These are phyloP conservation scores for Sisor rabdophorus DNA, from an alignment of 2,113 vertebrate genomes.

Conservation along the genomic window DNA sequence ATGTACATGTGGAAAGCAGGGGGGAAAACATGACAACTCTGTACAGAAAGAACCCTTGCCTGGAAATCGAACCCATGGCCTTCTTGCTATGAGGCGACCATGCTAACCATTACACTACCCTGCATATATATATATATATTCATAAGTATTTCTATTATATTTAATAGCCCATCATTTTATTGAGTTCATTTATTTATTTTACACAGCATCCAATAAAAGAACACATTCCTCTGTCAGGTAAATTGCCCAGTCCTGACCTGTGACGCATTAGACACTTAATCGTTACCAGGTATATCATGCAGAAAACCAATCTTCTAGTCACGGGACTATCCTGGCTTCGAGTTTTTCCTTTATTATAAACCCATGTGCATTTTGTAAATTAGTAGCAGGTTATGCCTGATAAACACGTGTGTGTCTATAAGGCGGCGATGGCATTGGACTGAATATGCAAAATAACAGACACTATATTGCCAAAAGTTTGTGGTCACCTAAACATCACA, in stretches of 20 bases:
- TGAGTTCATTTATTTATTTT: not conserved
- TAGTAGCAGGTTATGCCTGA: not conserved
- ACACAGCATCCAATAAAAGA: not conserved
- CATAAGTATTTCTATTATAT: not conserved
- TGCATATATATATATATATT: not conserved
- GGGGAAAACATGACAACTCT: too few species aligned
- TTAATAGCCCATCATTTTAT: not conserved
- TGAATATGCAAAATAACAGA: too few species aligned
- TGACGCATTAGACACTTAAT: conserved; percentile 17
- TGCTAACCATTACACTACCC: too few species aligned
- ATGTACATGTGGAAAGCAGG: too few species aligned
- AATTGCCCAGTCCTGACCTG: not conserved
- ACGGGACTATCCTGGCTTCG: conserved; percentile 1
- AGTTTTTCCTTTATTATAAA: not conserved
- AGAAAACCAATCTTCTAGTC: not conserved
- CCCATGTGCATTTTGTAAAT: conserved; percentile 3
- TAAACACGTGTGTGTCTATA: not conserved
- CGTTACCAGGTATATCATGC: not conserved
- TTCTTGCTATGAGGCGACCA: too few species aligned
- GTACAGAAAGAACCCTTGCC: too few species aligned
- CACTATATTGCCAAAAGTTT: too few species aligned
- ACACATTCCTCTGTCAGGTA: not conserved
- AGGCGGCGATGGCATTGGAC: too few species aligned
- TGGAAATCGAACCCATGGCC: too few species aligned
- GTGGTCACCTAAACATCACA: too few species aligned